Percentiles rank a stretch among this genome's conserved stretches.
phyloP scores from a whole-genome alignment of 2,888 invertebrate genomes.

The Parnassius orleans region DNA sequence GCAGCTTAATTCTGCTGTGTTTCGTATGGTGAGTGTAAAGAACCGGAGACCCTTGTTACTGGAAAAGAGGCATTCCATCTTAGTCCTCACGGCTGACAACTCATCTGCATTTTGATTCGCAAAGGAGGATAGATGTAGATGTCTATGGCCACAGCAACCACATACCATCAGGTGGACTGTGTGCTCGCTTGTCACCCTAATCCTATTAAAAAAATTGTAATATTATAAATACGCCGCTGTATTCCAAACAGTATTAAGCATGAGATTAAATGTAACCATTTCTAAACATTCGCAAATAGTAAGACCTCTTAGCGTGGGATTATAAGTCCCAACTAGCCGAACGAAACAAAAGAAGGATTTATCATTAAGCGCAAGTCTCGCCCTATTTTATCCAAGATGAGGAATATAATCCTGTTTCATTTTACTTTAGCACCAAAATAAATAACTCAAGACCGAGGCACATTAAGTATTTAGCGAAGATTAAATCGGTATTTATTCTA shows the following conservation, averaged over 20 bases:
- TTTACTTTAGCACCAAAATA: background rate
- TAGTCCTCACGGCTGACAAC: too few species aligned
- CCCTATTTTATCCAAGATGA: background rate
- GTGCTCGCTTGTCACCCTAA: too few species aligned
- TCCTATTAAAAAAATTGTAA: too few species aligned
- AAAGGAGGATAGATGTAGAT: too few species aligned
- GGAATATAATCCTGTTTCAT: constrained; percentile 9
- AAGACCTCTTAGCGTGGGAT: constrained; percentile 19
- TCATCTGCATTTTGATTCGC: too few species aligned
- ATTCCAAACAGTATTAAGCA: background rate
- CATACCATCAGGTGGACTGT: too few species aligned
- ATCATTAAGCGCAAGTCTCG: constrained; percentile 3
- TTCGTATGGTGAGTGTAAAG: too few species aligned
- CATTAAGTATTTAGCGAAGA: background rate
- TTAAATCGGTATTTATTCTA: constrained; percentile 2
- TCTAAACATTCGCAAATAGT: constrained; percentile 7
- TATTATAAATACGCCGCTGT: background rate
- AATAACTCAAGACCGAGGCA: too few species aligned
- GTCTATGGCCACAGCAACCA: too few species aligned
- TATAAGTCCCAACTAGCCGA: background rate
- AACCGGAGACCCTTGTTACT: too few species aligned
- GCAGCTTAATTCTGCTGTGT: too few species aligned
- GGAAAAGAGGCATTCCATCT: too few species aligned
- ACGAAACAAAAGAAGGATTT: constrained; percentile 9
- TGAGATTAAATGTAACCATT: constrained; percentile 1